phyloP scores from a whole-genome alignment of 2,113 vertebrate species.

The Hiodon alosoides region DNA sequence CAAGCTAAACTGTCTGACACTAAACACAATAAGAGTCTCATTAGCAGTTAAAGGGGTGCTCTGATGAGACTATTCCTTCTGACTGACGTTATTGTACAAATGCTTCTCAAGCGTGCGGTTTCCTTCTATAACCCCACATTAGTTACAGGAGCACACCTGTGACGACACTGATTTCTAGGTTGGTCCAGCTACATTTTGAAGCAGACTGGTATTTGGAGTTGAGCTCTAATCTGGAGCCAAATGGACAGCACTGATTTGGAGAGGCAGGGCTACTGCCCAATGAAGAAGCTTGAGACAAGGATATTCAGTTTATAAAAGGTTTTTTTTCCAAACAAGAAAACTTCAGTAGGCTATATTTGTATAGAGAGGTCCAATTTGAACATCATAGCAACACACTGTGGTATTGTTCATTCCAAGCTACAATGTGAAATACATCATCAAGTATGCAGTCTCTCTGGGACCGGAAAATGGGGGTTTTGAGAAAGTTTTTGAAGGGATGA shows the following conservation, averaged over 20 bases:
- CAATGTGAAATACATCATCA: neutral
- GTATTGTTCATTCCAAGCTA: neutral
- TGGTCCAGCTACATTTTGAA: neutral
- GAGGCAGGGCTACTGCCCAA: slow-evolving; percentile 11
- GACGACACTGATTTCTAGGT: neutral
- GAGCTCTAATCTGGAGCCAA: neutral
- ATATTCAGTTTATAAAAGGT: neutral
- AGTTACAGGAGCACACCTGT: neutral
- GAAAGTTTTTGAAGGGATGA: neutral
- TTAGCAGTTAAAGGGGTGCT: too few species aligned
- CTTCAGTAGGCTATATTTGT: neutral
- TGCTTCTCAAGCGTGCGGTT: too few species aligned
- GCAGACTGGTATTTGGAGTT: neutral
- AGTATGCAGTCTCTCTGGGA: neutral
- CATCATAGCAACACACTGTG: neutral
- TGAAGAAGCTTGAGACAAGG: neutral
- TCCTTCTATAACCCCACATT: neutral
- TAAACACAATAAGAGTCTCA: neutral
- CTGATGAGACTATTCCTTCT: too few species aligned
- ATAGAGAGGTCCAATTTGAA: neutral
- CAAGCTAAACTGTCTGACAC: neutral
- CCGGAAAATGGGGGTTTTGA: neutral
- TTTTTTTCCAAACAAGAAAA: neutral
- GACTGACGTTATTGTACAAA: too few species aligned
- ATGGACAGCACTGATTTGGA: neutral